A percentile compares a stretch with the other conserved stretches of the same genome.
These are phyloP conservation scores for Caenorhabditis doughertyi DNA, from an alignment of 2,888 invertebrate species.

Conservation along the genomic window DNA sequence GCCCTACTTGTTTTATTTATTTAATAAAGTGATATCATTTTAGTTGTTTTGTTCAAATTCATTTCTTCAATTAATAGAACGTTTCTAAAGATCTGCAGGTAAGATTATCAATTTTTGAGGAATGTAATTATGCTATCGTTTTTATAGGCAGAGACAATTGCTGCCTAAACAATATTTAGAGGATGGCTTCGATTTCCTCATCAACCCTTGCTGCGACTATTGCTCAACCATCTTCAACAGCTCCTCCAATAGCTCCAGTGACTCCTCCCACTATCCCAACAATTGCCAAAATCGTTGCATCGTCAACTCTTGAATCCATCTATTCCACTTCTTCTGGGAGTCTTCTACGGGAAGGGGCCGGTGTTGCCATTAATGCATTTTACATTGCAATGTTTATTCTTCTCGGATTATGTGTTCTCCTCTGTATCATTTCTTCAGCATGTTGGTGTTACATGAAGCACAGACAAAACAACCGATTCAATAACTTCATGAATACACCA, in stretches of 20 bases:
- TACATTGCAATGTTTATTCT: neutral
- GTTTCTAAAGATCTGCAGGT: conserved; percentile 10
- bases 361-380: neutral
- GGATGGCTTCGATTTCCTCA: neutral
- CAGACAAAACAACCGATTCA: neutral
- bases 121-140: no score
- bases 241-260: neutral
- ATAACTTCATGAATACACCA: conserved; percentile 19
- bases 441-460: conserved; percentile 19
- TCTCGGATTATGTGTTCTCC: neutral
- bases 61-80: neutral
- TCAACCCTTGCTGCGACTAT: neutral
- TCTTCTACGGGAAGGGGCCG: neutral
- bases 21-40: conserved; percentile 6
- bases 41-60: neutral
- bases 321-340: neutral
- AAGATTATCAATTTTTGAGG: neutral
- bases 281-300: neutral
- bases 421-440: conserved; percentile 25
- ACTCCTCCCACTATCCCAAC: neutral
- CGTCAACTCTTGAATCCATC: neutral
- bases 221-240: neutral
- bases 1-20: conserved; percentile 14
- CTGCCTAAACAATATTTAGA: no score
- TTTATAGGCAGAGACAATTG: no score